These are phyloP conservation scores for Caenorhabditis afra DNA, from an alignment of 2,888 invertebrate species.

Conservation along the genomic window DNA sequence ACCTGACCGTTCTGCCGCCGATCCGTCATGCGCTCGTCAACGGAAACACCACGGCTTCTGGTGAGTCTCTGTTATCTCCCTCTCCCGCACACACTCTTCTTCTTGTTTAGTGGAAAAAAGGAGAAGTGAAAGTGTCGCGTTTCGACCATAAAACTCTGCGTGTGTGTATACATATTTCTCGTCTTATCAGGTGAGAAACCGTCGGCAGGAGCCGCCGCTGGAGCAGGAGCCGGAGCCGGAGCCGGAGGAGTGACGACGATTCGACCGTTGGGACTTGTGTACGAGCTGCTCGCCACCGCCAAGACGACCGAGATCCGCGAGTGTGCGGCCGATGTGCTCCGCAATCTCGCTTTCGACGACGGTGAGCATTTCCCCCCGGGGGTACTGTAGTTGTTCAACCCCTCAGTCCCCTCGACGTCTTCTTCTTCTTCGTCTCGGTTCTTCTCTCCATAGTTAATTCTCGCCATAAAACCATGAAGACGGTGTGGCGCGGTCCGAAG, in stretches of 20 bases:
- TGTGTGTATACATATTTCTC: neutral
- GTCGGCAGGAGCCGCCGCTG: too few species aligned
- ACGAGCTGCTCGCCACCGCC: constrained; percentile 41
- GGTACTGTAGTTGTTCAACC: neutral
- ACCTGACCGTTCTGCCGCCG: constrained; percentile 57
- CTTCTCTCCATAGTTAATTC: neutral
- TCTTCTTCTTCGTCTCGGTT: constrained; percentile 6
- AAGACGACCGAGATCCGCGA: constrained; percentile 56
- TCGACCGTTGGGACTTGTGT: constrained; percentile 37
- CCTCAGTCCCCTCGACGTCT: neutral
- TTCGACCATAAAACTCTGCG: neutral
- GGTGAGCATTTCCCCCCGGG: constrained; percentile 43
- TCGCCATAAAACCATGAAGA: neutral
- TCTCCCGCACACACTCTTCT: neutral
- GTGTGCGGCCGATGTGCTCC: constrained; percentile 66
- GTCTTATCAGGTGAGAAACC: constrained; percentile 45
- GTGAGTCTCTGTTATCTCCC: neutral
- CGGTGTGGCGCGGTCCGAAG: neutral
- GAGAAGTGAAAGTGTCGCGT: constrained; percentile 11
- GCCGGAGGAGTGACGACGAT: constrained; percentile 4
- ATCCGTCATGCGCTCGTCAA: constrained; percentile 46
- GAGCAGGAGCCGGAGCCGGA: too few species aligned
- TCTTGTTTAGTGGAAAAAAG: neutral
- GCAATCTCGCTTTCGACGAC: constrained; percentile 72
- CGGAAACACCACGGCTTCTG: too few species aligned